Conservation (phyloP, 2,888 invertebrate genomes). For the Ormia ochracea region DNA sequence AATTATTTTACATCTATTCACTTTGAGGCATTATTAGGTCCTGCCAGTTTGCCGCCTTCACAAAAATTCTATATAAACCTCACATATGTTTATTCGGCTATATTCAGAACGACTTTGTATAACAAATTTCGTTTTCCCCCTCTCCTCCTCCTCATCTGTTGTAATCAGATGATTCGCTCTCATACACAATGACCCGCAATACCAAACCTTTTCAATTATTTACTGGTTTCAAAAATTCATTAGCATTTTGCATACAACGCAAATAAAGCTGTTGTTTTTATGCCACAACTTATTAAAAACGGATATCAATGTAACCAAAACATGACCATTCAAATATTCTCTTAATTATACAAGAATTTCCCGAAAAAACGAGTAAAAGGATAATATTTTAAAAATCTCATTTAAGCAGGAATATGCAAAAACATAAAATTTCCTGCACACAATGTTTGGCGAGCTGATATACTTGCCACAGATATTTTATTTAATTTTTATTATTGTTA, state of each 20-base stretch:
- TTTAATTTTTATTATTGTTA: too few relatives aligned
- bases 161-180: not conserved
- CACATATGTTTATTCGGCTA: too few relatives aligned
- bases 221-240: constrained; percentile 1
- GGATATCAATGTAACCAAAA: constrained; percentile 41
- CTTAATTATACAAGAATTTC: constrained; percentile 38
- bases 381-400: constrained; percentile 21
- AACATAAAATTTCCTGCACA: constrained; percentile 11
- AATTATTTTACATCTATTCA: too few relatives aligned
- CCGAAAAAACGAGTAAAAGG: not conserved
- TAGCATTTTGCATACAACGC: not conserved
- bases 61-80: too few relatives aligned
- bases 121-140: too few relatives aligned
- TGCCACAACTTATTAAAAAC: constrained; percentile 30
- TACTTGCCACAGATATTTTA: constrained; percentile 6
- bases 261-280: not conserved
- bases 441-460: not conserved
- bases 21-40: too few relatives aligned
- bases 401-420: constrained; percentile 46
- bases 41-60: too few relatives aligned
- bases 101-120: too few relatives aligned
- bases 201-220: not conserved
- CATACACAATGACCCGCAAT: not conserved
- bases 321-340: constrained; percentile 43
- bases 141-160: not conserved